Conservation (phyloP, 2,888 invertebrate species). For the Melanargia galathea region DNA sequence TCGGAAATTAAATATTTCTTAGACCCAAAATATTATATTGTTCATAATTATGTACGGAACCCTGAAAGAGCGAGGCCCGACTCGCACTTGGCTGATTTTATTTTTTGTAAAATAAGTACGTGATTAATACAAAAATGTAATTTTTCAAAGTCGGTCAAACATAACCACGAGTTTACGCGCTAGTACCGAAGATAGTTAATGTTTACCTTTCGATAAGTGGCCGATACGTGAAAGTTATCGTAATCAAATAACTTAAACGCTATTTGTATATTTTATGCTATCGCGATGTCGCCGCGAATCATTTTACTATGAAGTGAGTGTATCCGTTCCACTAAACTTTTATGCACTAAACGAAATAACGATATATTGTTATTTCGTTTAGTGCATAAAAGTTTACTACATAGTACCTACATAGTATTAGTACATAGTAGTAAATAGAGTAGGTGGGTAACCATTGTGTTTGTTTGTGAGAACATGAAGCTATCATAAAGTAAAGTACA, state of each 20-base stretch:
- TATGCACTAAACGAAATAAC: background rate
- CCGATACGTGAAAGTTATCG: slow-evolving; percentile 73
- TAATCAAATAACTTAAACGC: slow-evolving; percentile 61
- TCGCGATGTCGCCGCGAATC: slow-evolving; percentile 33
- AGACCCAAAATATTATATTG: too few relatives aligned
- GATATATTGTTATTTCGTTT: too few relatives aligned
- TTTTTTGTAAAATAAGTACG: too few relatives aligned
- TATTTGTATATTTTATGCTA: slow-evolving; percentile 40
- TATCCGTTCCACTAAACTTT: slow-evolving; percentile 27
- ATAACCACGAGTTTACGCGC: slow-evolving; percentile 8
- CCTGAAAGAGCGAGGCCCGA: too few relatives aligned
- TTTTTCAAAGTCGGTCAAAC: slow-evolving; percentile 23
- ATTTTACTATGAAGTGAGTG: slow-evolving; percentile 33
- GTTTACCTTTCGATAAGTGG: slow-evolving; percentile 59
- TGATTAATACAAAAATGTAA: too few relatives aligned
- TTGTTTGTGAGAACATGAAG: background rate
- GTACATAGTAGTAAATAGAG: background rate
- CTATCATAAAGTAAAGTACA: too few relatives aligned
- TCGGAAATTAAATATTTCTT: too few relatives aligned
- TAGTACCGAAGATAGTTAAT: slow-evolving; percentile 48
- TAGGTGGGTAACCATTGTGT: background rate
- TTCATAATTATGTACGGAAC: too few relatives aligned
- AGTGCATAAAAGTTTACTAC: too few relatives aligned
- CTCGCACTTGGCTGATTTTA: too few relatives aligned
- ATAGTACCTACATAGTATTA: too few relatives aligned